These are phyloP conservation scores for Ptychoptera albimana DNA, from an alignment of 2,888 invertebrate species.

Conservation along the genomic window DNA sequence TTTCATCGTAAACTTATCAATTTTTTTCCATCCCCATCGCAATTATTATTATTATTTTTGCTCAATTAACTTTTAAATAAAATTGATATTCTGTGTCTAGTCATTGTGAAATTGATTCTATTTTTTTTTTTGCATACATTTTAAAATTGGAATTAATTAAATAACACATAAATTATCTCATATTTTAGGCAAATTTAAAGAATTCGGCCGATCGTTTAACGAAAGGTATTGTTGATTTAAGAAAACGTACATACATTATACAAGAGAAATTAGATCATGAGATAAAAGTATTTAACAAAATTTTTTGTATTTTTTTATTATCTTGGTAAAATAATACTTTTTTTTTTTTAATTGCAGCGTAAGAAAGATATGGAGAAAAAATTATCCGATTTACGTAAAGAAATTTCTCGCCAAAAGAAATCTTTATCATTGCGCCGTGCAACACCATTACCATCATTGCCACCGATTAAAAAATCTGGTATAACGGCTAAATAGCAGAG, in stretches of 20 bases:
- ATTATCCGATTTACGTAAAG: conserved; percentile 9
- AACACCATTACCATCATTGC: conserved; percentile 7
- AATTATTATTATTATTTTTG: no score
- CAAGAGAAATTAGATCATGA: conserved; percentile 10
- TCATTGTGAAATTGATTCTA: no score
- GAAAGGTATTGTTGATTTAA: conserved; percentile 9
- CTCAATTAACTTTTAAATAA: no score
- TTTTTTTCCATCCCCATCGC: background rate
- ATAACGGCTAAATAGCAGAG: conserved; percentile 7
- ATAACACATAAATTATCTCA: no score
- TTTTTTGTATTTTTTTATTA: background rate
- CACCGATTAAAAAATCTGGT: conserved; percentile 6
- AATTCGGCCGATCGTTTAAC: conserved; percentile 9
- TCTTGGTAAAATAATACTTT: background rate
- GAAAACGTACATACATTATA: conserved; percentile 8
- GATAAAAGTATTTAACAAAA: conserved; percentile 5
- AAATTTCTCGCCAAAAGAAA: conserved; percentile 10
- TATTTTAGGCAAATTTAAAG: conserved; percentile 7
- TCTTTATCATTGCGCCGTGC: conserved; percentile 7
- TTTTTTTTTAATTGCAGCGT: conserved; percentile 4
- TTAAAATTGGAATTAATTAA: no score
- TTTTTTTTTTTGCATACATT: background rate
- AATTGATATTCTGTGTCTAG: no score
- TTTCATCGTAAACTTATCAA: no score
- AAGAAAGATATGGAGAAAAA: conserved; percentile 10